A percentile compares a stretch with the other conserved stretches of the same genome.
Conservation (phyloP, 2,113 vertebrate genomes). For the Platichthys stellatus region DNA sequence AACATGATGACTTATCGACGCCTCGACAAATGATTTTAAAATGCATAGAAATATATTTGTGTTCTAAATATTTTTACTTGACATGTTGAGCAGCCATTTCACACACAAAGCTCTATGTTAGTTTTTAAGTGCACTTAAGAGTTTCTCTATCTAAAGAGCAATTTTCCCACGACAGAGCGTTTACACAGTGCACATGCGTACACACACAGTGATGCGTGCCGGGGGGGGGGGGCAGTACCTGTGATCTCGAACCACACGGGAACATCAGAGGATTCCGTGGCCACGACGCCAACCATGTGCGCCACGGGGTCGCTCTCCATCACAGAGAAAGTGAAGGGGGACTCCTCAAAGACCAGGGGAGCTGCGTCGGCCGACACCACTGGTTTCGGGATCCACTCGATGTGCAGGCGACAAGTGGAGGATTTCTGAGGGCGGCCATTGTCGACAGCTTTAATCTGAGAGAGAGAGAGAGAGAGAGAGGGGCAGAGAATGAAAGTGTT, state of each 20-base stretch:
- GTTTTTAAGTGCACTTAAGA: neutral
- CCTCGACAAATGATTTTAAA: too few relatives aligned
- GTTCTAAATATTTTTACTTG: neutral
- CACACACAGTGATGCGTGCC: neutral
- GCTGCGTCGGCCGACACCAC: slow-evolving; percentile 75
- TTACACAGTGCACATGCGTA: slow-evolving; percentile 16
- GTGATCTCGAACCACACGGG: slow-evolving; percentile 97
- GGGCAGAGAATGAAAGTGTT: slow-evolving; percentile 8
- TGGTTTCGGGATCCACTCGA: slow-evolving; percentile 96
- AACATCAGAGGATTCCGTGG: slow-evolving; percentile 87
- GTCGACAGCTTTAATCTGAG: slow-evolving; percentile 97
- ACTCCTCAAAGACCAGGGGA: slow-evolving; percentile 90
- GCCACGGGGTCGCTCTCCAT: slow-evolving; percentile 98
- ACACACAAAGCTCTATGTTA: slow-evolving; percentile 35
- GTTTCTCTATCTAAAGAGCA: slow-evolving; percentile 9
- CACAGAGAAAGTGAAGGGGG: slow-evolving; percentile 91
- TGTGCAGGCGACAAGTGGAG: slow-evolving; percentile 92
- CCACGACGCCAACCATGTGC: slow-evolving; percentile 96
- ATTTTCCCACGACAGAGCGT: neutral
- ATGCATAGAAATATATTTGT: neutral
- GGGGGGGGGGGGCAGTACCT: slow-evolving; percentile 80
- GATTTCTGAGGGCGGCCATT: slow-evolving; percentile 97
- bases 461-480: neutral
- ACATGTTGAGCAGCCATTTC: neutral
- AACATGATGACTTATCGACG: too few relatives aligned